These are phyloP conservation scores for Lophius piscatorius DNA, from an alignment of 2,113 vertebrate genomes.

Conservation along the genomic window DNA sequence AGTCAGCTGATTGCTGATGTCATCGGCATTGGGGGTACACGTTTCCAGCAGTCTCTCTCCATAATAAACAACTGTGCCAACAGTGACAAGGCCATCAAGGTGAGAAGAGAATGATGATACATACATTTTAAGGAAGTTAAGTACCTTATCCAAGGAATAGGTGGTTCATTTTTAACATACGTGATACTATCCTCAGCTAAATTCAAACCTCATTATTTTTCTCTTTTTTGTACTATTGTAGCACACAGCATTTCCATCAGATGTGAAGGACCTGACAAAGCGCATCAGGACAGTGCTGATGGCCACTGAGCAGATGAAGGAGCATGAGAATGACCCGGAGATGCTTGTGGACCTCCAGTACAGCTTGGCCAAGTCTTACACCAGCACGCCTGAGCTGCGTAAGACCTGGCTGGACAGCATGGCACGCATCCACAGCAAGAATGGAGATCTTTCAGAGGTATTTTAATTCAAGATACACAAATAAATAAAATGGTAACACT, in stretches of 20 bases:
- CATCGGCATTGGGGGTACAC: conserved; percentile 94
- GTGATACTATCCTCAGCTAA: too few species aligned
- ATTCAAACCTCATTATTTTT: too few species aligned
- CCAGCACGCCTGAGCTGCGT: conserved; percentile 95
- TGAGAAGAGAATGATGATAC: conserved; percentile 61
- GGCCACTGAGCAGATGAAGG: conserved; percentile 99
- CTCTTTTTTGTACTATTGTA: conserved; percentile 53
- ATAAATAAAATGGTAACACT: too few species aligned
- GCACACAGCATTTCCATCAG: conserved; percentile 94
- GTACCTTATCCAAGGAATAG: too few species aligned
- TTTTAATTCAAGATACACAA: too few species aligned
- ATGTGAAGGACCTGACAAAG: conserved; percentile 97
- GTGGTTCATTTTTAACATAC: too few species aligned
- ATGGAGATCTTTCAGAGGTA: conserved; percentile 95
- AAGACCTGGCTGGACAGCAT: conserved; percentile 99
- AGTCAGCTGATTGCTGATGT: conserved; percentile 98
- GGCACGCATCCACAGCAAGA: conserved; percentile 96
- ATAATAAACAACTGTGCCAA: conserved; percentile 99
- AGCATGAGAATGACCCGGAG: conserved; percentile 96
- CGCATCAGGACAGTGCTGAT: conserved; percentile 96
- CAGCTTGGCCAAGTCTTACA: conserved; percentile 97
- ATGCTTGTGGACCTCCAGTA: conserved; percentile 99
- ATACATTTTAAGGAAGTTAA: too few species aligned
- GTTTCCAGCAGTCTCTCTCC: conserved; percentile 97
- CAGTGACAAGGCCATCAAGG: conserved; percentile 93